Base-by-base conservation (phyloP, 2,888 invertebrate genomes). In the Periphyllus acericola region DNA sequence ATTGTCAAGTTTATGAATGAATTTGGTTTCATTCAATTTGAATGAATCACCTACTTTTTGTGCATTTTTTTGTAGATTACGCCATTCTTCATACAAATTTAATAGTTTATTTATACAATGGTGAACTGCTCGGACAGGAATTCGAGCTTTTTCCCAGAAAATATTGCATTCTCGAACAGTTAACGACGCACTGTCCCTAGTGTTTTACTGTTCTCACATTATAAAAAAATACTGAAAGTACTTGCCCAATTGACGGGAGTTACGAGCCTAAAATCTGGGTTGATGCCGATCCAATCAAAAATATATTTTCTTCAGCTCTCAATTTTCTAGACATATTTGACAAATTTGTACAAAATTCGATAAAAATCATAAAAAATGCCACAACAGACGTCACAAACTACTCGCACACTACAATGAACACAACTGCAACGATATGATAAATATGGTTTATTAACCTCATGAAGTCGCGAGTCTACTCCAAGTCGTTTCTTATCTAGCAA, bases 81-180 rank as follows among this genome's bases (percentile, higher is more conserved):
- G 74, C 83, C 46, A 74, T 83, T 83, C 74, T 40, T 55, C 19
- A 34, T 29, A 83, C 17, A 55, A 3, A 52, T 46, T 74, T 60
- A 83, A 46, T 3, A 83, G 71, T 52, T 83, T 83, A 34, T 52
- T 72, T 2, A 83, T 74, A 74, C 71, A 72, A 46, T 83, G n/a
- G 19, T 72, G 72, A 29, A 19, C n/a, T 71, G 36, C 52, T 55
- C 52, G 72, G 52, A 52, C 34, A n/a, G 83, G 83, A 72, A 83
- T 83, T 52, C 83, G 46, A 46, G 83, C 83, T 83, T 83, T 83
- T 71, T 83, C 55, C 83, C 83, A 83, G 29, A 83, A 83, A 40
- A 72, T 55, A 36, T 34, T 25, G 36, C 40, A 46, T 25, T 83
- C 36, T 5, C 36, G 36, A 36, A 36, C 21, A n/a, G 32, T 14